A percentile compares a stretch with the other conserved stretches of the same genome.
phyloP scores from a whole-genome alignment of 2,113 vertebrate species.

The Crocuta crocuta region DNA sequence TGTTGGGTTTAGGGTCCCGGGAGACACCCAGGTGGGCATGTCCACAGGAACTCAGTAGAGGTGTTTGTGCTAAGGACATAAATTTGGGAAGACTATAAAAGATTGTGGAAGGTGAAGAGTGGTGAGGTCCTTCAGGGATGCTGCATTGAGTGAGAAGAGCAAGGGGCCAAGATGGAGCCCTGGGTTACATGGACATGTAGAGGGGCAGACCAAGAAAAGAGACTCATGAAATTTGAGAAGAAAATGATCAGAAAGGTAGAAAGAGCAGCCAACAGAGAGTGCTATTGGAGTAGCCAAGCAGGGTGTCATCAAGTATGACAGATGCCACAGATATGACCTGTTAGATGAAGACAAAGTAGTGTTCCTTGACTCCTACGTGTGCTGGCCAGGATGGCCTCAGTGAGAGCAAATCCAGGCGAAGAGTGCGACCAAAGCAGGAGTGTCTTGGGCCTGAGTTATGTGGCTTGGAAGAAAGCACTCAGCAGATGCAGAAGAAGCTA shows the following conservation, averaged over 20 bases:
- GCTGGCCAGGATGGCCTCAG: neutral
- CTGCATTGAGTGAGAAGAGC: neutral
- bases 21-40: neutral
- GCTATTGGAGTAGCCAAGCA: neutral
- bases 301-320: neutral
- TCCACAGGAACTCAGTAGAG: neutral
- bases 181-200: neutral
- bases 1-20: neutral
- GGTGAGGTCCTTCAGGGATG: neutral
- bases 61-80: neutral
- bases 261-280: neutral
- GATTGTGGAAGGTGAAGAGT: neutral
- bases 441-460: rapidly evolving
- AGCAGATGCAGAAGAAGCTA: neutral
- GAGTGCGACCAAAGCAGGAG: neutral
- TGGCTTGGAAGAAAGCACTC: neutral
- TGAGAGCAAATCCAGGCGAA: neutral
- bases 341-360: neutral
- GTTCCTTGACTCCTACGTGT: neutral
- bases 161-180: neutral
- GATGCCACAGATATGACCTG: neutral
- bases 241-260: neutral
- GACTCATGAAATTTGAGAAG: neutral
- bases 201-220: neutral
- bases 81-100: neutral